Base-by-base conservation (phyloP, 64 coral and sea anemone species). In the Actinia equina region DNA sequence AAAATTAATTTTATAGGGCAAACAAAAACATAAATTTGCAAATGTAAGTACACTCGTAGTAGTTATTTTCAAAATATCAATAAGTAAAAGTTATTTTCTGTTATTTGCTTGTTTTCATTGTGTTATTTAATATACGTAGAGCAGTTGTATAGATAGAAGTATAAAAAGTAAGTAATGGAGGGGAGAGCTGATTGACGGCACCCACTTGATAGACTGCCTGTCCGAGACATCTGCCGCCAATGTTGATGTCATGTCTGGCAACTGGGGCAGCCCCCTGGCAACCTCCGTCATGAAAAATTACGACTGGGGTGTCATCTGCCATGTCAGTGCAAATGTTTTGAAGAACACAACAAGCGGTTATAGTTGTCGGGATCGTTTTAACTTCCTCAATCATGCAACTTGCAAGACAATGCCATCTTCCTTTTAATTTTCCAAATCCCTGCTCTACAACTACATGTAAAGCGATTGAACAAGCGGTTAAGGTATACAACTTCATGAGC, bases 311-410 rank as follows among this genome's bases (percentile, higher is more conserved):
- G 26, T 78, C n/a, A 23, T 84, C 82, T 37, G 53, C 53, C 65
- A 64, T 46, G 2, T 87, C 85, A 1, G 79, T 82, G 17, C 90
- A 91, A 52, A 91, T 64, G 60, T 87, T 91, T 53, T 91, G 90
- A 3, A 91, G 30, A 53, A 91, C 85, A 71, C 90, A 91, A 42
- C 84, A 87, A 43, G 90, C 77, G 43, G 87, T 86, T 54, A 91
- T 79, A 82, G 85, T 91, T 18, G 77, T 91, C 25, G 90, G 90
- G 2, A 91, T 77, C 7, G 70, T 63, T 17, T 51, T 19, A 4
- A 78, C 61, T 22, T 84, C 77, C 52, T 91, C 90, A 27, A 86
- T 87, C 0, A 87, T 25, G 2, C 52, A 69, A 43, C 86, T 60
- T 20, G n/a, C 12, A 42, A 91, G 90, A 46, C 85, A 87, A 30